phyloP scores from a whole-genome alignment of 2,113 vertebrate genomes.

The Hemiprocne comata region DNA sequence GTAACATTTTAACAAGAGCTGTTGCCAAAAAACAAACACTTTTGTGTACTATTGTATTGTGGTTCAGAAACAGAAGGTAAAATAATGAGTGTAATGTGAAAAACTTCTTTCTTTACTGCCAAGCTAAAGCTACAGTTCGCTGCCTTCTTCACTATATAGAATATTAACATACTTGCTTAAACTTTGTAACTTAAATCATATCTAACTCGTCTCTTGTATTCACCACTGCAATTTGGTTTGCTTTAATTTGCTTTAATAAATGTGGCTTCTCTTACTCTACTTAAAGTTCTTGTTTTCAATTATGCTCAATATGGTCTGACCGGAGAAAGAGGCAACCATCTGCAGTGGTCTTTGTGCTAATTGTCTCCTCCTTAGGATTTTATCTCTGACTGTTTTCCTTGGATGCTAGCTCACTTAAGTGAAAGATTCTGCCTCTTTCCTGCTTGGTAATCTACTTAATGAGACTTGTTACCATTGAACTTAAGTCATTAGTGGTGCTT shows the following conservation, averaged over 20 bases:
- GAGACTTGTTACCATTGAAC: not conserved
- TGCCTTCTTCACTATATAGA: not conserved
- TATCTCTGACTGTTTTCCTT: not conserved
- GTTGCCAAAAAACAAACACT: not conserved
- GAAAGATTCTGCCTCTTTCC: not conserved
- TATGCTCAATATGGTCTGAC: not conserved
- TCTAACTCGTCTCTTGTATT: not conserved
- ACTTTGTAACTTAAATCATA: not conserved
- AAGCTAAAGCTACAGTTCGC: not conserved
- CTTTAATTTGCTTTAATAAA: not conserved
- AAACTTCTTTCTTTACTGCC: not conserved
- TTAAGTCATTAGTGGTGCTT: not conserved
- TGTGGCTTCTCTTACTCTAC: not conserved
- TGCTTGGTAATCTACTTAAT: not conserved
- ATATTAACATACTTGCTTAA: not conserved
- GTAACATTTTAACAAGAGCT: not conserved
- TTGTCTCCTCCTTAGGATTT: not conserved
- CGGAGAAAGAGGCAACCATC: not conserved
- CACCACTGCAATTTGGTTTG: not conserved
- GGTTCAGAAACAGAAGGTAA: not conserved
- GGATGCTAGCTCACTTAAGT: not conserved
- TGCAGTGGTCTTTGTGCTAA: not conserved
- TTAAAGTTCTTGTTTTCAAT: not conserved
- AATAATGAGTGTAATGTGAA: not conserved
- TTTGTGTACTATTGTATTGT: not conserved